phyloP scores from a whole-genome alignment of 2,888 invertebrate species.

The Sarcophaga variegata region DNA sequence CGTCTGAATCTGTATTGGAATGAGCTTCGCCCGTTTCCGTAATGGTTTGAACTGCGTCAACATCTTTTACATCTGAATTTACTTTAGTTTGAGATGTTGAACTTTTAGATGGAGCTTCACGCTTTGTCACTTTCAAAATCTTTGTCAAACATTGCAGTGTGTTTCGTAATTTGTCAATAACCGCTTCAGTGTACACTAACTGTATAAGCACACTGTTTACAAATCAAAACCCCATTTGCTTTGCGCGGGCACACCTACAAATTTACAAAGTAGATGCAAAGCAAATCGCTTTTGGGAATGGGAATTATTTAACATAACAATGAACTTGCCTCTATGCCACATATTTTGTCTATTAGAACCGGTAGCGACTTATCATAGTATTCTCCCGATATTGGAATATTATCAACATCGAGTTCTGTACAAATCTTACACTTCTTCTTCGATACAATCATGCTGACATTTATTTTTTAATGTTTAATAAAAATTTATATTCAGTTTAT shows the following conservation, averaged over 20 bases:
- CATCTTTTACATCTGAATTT: background rate
- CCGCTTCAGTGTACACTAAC: slow-evolving; percentile 32
- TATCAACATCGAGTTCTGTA: slow-evolving; percentile 31
- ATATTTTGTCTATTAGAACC: slow-evolving; percentile 38
- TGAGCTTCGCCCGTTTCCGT: background rate
- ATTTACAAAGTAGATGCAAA: background rate
- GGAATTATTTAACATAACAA: background rate
- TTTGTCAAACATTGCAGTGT: slow-evolving; percentile 27
- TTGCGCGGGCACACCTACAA: slow-evolving; percentile 50
- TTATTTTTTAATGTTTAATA: too few relatives aligned
- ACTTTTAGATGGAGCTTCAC: slow-evolving; percentile 19
- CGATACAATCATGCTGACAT: slow-evolving; percentile 51
- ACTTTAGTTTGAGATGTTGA: background rate
- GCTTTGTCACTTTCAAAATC: slow-evolving; percentile 2
- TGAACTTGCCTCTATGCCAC: slow-evolving; percentile 46
- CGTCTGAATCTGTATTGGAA: background rate
- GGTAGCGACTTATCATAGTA: slow-evolving; percentile 58
- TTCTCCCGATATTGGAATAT: slow-evolving; percentile 51
- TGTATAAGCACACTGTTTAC: slow-evolving; percentile 44
- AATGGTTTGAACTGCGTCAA: background rate
- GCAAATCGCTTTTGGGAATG: background rate
- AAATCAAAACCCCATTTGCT: slow-evolving; percentile 41
- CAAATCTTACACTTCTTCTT: slow-evolving; percentile 59
- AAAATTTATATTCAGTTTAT: too few relatives aligned
- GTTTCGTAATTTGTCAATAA: slow-evolving; percentile 44